A percentile compares a stretch with the other conserved stretches of the same genome.
Evolutionary conservation across 2,797 vertebrate genomes (phyloP).

Genomic region (Tadarida brasiliensis): DNA sequence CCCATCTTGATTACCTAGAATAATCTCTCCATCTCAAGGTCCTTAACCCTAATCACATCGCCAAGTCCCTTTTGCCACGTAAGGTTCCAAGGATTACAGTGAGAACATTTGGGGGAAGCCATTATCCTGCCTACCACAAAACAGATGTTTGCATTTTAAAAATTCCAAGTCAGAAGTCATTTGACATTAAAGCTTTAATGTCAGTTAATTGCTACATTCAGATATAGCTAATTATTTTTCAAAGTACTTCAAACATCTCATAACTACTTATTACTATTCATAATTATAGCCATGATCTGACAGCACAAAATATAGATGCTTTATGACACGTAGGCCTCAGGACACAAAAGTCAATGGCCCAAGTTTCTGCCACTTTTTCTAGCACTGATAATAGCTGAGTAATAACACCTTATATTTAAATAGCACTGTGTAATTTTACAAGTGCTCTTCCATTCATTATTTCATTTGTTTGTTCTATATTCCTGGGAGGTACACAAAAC

Average conservation of each 20-base stretch:
- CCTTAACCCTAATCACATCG: neutral
- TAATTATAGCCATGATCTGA: conserved; percentile 26
- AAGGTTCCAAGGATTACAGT: neutral
- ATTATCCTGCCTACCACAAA: neutral
- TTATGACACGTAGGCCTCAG: neutral
- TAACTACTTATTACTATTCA: conserved; percentile 18
- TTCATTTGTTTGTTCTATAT: neutral
- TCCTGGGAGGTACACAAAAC: neutral
- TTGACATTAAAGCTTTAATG: conserved; percentile 41
- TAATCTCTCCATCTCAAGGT: neutral
- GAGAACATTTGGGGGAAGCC: neutral
- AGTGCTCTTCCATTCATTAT: neutral
- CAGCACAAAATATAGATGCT: conserved; percentile 36
- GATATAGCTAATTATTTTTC: conserved; percentile 49
- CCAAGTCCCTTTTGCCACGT: neutral
- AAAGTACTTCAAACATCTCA: conserved; percentile 37
- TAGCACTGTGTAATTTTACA: neutral
- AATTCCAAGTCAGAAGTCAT: conserved; percentile 4
- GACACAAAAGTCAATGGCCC: neutral
- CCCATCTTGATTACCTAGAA: neutral
- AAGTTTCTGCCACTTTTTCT: neutral
- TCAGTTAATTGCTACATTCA: neutral
- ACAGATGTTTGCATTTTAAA: neutral
- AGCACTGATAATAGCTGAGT: neutral
- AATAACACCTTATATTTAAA: neutral